Percentiles rank a stretch among this genome's conserved stretches.
Evolutionary conservation across 2,113 vertebrate species (phyloP).

Genomic region (Archilochus colubris): DNA sequence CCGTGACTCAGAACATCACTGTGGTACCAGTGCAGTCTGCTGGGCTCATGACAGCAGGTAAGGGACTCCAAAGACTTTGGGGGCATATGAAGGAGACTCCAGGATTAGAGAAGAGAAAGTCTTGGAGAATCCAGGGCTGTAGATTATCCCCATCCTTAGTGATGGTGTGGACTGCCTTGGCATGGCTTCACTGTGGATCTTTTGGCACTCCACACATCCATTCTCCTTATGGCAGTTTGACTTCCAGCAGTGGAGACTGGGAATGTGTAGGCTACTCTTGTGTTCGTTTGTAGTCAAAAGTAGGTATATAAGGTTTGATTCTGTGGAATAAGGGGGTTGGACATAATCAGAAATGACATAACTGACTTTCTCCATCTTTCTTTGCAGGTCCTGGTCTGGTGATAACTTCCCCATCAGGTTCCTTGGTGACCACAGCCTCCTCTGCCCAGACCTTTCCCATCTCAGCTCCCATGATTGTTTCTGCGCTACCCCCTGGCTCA

Average conservation of each 20-base stretch:
- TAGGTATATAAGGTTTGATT: background rate
- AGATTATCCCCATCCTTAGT: background rate
- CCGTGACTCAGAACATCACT: constrained; percentile 93
- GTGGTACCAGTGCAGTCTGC: constrained; percentile 94
- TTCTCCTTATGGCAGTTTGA: background rate
- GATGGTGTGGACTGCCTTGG: background rate
- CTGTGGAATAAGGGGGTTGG: background rate
- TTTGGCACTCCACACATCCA: background rate
- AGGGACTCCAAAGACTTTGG: background rate
- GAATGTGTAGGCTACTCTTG: background rate
- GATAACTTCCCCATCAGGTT: constrained; percentile 94
- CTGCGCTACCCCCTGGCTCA: constrained; percentile 85
- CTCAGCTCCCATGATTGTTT: constrained; percentile 95
- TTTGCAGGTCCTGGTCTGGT: constrained; percentile 90
- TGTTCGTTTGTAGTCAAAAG: background rate
- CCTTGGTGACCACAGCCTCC: constrained; percentile 89
- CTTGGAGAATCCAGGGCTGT: background rate
- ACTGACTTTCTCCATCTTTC: constrained; percentile 40
- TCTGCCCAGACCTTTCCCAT: constrained; percentile 89
- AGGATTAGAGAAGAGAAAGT: background rate
- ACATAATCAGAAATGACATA: background rate
- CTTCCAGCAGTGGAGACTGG: background rate
- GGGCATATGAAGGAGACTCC: rapidly evolving
- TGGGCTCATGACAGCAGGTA: constrained; percentile 96
- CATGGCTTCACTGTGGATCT: background rate